Evolutionary conservation across 2,888 invertebrate genomes (phyloP).

Genomic region (Cryptus viduatorius): DNA sequence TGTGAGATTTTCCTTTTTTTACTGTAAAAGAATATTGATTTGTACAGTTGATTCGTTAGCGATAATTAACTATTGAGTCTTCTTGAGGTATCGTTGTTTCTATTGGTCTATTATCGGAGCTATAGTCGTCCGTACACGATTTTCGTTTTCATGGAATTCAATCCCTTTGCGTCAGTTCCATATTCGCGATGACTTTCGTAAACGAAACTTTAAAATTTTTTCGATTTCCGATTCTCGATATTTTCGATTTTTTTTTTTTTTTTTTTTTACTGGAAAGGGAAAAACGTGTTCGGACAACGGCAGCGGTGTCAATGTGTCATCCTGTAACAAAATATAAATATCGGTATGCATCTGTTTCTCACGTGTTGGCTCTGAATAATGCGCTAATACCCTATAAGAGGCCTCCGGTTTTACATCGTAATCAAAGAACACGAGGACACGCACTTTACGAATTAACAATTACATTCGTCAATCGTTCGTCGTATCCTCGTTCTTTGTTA

Average conservation of each 20-base stretch:
- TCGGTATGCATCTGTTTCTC: conserved; percentile 81
- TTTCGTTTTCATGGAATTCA: conserved; percentile 27
- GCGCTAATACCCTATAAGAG: conserved; percentile 76
- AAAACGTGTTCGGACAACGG: conserved; percentile 75
- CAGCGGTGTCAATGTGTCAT: conserved; percentile 79
- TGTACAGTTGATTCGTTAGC: conserved; percentile 84
- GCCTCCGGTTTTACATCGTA: conserved; percentile 67
- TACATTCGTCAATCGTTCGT: conserved; percentile 43
- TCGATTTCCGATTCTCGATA: background rate
- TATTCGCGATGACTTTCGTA: background rate
- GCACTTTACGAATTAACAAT: conserved; percentile 30
- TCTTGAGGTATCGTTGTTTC: conserved; percentile 85
- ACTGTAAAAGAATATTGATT: conserved; percentile 85
- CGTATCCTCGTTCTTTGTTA: conserved; percentile 22
- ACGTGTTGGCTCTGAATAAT: conserved; percentile 81
- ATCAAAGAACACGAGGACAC: conserved; percentile 69
- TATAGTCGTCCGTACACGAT: conserved; percentile 76
- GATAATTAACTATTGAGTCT: conserved; percentile 84
- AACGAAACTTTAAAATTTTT: background rate
- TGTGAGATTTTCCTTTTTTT: conserved; percentile 70
- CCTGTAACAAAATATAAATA: conserved; percentile 85
- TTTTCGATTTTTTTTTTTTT: background rate
- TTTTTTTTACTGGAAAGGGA: background rate
- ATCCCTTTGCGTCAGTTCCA: conserved; percentile 26
- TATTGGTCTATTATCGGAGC: conserved; percentile 84